Base-by-base conservation (phyloP, 2,113 vertebrate species). In the Brevimyrus niger region DNA sequence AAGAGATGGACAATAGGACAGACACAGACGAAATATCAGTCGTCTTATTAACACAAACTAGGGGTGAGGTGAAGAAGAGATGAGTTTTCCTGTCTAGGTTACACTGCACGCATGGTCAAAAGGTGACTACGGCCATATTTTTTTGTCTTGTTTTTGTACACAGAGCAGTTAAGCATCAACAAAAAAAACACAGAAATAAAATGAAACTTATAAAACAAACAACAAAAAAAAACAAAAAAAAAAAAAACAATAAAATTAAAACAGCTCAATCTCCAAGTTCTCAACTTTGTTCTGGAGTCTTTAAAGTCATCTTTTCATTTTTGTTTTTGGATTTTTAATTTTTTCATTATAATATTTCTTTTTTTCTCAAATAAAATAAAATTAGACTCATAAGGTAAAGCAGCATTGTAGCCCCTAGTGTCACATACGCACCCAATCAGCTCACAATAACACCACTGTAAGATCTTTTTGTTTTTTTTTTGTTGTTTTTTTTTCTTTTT, bases 21-120 rank as follows among this genome's bases (percentile, higher is more conserved):
- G 91, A 96, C 90, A 92, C 92, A 93, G 92, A 95, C 93, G 93
- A 94, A 92, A 94, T 92, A 94, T 92, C 92, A 94, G 93, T 94
- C 92, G 93, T 93, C 94, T 93, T 95, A 92, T 93, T 91, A 92
- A 94, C 93, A 95, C 92, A 95, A 95, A 93, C 93, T 93, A 94
- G 92, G 94, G 91, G 92, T 93, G 93, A 92, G 91, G 94, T 95
- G 94, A 94, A 94, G 61, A 94, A 95, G 92, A 96, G 93, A 94
- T 94, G 94, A 95, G 90, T 93, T 93, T 89, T 87, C 85, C 91
- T 94, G 91, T 94, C 92, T 94, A 94, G 93, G 93, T 95, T 96
- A 95, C 94, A 96, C 95, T 95, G 94, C 96, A 96, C 94, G 92
- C 95, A 95, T 95, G 93, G 95, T 96, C 96, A 95, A 93, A 95